These are phyloP conservation scores for Apis mellifera DNA, from an alignment of 1,140 invertebrate genomes.

Conservation along the genomic window DNA sequence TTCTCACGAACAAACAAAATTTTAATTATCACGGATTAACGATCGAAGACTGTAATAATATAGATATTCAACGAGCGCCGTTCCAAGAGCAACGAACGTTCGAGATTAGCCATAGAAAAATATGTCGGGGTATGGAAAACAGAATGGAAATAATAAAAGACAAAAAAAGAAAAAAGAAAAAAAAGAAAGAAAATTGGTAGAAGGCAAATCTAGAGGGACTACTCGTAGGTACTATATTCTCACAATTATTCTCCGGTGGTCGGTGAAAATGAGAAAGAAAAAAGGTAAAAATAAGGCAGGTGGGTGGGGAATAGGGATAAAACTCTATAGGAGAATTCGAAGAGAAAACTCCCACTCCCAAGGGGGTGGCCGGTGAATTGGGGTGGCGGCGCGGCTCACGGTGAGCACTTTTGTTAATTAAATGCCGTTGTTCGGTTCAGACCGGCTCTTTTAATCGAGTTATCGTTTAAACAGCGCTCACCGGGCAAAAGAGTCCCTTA, in stretches of 20 bases:
- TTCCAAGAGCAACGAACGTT: not conserved
- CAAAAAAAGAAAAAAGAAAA: no score
- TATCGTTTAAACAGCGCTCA: slow-evolving; percentile 76
- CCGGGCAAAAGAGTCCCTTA: slow-evolving; percentile 67
- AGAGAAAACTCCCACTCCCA: slow-evolving; percentile 28
- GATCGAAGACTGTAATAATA: not conserved
- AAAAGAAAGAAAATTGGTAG: slow-evolving; percentile 3
- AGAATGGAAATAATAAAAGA: slow-evolving; percentile 48
- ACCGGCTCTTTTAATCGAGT: slow-evolving; percentile 77
- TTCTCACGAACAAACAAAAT: not conserved
- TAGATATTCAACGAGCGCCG: not conserved
- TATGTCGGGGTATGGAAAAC: slow-evolving; percentile 17
- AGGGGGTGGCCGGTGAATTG: slow-evolving; percentile 8
- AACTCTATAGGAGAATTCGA: slow-evolving; percentile 42
- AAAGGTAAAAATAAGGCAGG: slow-evolving; percentile 8
- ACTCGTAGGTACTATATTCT: slow-evolving; percentile 53
- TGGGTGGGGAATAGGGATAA: not conserved
- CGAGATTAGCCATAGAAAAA: not conserved
- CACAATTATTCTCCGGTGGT: slow-evolving; percentile 61
- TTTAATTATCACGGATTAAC: not conserved
- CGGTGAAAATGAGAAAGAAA: slow-evolving; percentile 35
- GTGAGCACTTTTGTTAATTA: slow-evolving; percentile 79
- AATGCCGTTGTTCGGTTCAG: slow-evolving; percentile 78
- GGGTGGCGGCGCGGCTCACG: slow-evolving; percentile 66
- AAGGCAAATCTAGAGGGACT: slow-evolving; percentile 42